A percentile compares a stretch with the other conserved stretches of the same genome.
Conservation (phyloP, 2,797 vertebrate species). For the Pampus argenteus region DNA sequence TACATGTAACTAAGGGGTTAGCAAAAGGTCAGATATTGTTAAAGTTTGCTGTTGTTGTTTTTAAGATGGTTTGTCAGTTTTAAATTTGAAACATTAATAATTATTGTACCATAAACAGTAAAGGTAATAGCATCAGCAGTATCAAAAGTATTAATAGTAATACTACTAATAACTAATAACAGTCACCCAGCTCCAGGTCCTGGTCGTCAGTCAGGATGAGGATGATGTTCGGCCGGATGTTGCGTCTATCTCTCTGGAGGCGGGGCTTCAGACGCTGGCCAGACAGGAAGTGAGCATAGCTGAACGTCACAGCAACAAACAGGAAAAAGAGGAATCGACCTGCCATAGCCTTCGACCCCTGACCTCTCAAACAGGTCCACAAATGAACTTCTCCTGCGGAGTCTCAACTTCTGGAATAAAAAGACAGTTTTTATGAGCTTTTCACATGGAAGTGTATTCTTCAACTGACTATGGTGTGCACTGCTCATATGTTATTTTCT, state of each 20-base stretch:
- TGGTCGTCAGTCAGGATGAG: slow-evolving; percentile 97
- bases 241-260: slow-evolving; percentile 94
- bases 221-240: slow-evolving; percentile 98
- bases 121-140: not conserved
- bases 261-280: slow-evolving; percentile 91
- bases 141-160: no score
- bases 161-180: not conserved
- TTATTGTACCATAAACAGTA: no score
- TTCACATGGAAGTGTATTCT: no score
- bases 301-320: slow-evolving; percentile 76
- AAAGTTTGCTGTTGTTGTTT: no score
- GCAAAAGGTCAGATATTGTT: no score
- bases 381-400: slow-evolving; percentile 30
- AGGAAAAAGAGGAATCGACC: slow-evolving; percentile 84
- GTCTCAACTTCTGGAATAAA: slow-evolving; percentile 37
- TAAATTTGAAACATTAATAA: no score
- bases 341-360: slow-evolving; percentile 82
- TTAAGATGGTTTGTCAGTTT: no score
- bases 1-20: no score
- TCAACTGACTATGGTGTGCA: no score
- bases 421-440: not conserved
- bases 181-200: slow-evolving; percentile 93
- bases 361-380: slow-evolving; percentile 25
- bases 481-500: no score
- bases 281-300: slow-evolving; percentile 86